A percentile compares a stretch with the other conserved stretches of the same genome.
These are phyloP conservation scores for Cyprinodon variegatus DNA, from an alignment of 2,113 vertebrate species.

Conservation along the genomic window DNA sequence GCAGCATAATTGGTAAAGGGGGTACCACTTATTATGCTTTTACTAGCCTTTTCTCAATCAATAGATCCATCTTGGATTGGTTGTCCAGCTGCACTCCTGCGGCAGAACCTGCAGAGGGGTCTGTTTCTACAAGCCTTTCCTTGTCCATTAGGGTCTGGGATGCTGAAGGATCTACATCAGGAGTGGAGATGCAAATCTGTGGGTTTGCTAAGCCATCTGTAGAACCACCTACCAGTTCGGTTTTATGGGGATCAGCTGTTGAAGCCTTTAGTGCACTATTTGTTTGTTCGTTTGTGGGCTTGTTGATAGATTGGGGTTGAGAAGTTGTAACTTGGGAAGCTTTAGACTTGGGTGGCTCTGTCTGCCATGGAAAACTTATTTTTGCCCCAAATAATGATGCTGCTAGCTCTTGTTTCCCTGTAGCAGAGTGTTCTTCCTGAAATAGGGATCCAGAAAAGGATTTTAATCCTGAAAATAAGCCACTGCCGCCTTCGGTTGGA, in stretches of 20 bases:
- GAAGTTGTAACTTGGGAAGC: conserved; percentile 62
- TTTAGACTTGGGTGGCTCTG: conserved; percentile 67
- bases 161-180: conserved; percentile 69
- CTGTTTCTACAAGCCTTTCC: conserved; percentile 68
- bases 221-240: conserved; percentile 70
- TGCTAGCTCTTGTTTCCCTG: conserved; percentile 66
- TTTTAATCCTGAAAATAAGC: conserved; percentile 87
- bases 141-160: conserved; percentile 70
- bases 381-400: conserved; percentile 85
- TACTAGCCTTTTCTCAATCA: conserved; percentile 94
- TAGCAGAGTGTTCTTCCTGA: conserved; percentile 82
- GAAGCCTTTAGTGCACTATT: conserved; percentile 48
- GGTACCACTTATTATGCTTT: conserved; percentile 92
- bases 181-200: conserved; percentile 69
- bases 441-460: conserved; percentile 86
- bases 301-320: conserved; percentile 72
- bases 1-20: conserved; percentile 89
- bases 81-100: conserved; percentile 77
- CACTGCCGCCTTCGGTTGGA: conserved; percentile 72
- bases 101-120: conserved; percentile 64
- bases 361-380: conserved; percentile 84
- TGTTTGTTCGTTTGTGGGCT: conserved; percentile 43
- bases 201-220: conserved; percentile 55
- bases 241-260: conserved; percentile 54
- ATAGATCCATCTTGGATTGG: conserved; percentile 75